phyloP scores from a whole-genome alignment of 2,797 vertebrate genomes.

The Cheirogaleus major region DNA sequence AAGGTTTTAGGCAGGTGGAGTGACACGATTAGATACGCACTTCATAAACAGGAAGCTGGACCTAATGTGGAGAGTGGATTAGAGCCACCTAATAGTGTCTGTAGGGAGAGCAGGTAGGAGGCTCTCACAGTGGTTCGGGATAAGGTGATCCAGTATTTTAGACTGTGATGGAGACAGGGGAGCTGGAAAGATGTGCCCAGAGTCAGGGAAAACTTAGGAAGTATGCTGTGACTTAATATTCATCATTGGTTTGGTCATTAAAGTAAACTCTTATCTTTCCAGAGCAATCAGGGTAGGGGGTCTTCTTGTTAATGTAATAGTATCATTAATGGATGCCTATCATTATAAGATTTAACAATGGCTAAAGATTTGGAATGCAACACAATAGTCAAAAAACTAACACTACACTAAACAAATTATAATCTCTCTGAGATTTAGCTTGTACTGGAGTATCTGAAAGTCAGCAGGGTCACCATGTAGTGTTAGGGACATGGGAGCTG shows the following conservation, averaged over 20 bases:
- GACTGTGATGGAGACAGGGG: neutral
- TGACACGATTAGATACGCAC: neutral
- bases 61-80: neutral
- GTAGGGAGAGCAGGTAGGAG: neutral
- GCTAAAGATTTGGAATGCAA: neutral
- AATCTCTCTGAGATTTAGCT: neutral
- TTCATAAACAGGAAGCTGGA: neutral
- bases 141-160: neutral
- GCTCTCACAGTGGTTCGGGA: accelerated
- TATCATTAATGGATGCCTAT: neutral
- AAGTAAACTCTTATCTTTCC: neutral
- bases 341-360: neutral
- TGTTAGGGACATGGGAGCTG: accelerated
- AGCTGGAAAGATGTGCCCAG: neutral
- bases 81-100: neutral
- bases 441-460: neutral
- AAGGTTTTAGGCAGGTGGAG: neutral
- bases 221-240: neutral
- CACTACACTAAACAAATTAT: neutral
- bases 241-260: neutral
- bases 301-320: neutral
- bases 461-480: neutral
- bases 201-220: neutral
- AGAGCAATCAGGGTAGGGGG: neutral
- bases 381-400: neutral